A percentile compares a stretch with the other conserved stretches of the same genome.
phyloP scores from a whole-genome alignment of 1,140 invertebrate species.

The Bombyx mori region DNA sequence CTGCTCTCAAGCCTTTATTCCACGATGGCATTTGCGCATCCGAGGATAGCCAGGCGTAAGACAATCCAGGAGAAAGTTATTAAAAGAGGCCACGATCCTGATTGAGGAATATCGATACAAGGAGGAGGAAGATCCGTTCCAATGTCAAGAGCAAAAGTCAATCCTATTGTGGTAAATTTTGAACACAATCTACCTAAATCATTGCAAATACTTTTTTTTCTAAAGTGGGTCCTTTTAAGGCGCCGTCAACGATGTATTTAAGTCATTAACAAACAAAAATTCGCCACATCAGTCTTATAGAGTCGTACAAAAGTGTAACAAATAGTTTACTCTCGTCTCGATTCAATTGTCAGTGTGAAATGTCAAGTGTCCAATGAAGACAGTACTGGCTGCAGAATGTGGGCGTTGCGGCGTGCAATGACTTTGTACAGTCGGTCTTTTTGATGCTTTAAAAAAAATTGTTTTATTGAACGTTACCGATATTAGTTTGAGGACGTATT shows the following conservation, averaged over 20 bases:
- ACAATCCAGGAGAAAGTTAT: neutral
- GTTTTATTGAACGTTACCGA: neutral
- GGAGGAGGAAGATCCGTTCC: neutral
- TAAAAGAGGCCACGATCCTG: no score
- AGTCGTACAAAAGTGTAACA: neutral
- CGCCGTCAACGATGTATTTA: neutral
- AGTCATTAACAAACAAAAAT: conserved; percentile 2
- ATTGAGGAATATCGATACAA: neutral
- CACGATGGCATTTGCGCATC: no score
- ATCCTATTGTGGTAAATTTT: neutral
- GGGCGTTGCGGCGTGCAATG: neutral
- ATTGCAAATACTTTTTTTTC: neutral
- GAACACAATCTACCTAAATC: neutral
- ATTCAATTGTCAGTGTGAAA: neutral
- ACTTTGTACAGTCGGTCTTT: neutral
- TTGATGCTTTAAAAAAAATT: neutral
- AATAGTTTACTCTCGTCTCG: neutral
- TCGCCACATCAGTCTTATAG: conserved; percentile 2
- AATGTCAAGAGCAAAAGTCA: neutral
- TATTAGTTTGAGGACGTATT: neutral
- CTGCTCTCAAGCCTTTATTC: no score
- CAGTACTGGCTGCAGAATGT: neutral
- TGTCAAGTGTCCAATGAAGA: neutral
- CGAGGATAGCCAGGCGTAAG: neutral
- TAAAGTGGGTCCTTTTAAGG: neutral